Evolutionary conservation across 1,140 invertebrate species (phyloP).

Genomic region (Microplitis mediator): DNA sequence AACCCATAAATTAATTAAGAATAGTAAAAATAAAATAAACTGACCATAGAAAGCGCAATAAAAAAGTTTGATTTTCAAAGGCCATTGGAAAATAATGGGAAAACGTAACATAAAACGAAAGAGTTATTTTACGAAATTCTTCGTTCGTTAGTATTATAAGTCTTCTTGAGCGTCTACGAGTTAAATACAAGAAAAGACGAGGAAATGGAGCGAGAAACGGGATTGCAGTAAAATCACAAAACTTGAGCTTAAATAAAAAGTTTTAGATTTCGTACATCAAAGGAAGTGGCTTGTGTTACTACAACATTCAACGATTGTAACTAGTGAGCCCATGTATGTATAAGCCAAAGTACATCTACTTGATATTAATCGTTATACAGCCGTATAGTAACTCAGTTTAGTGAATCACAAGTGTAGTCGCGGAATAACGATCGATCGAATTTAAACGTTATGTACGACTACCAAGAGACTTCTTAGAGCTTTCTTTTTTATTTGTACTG

Average conservation of each 20-base stretch:
- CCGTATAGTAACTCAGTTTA: background rate
- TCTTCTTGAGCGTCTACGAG: background rate
- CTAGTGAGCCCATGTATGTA: too few species aligned
- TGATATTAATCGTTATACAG: background rate
- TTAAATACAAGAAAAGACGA: too few species aligned
- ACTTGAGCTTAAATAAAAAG: background rate
- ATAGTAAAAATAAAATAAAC: too few species aligned
- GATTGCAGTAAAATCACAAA: background rate
- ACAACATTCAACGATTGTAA: too few species aligned
- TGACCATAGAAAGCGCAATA: too few species aligned
- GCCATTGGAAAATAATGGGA: background rate
- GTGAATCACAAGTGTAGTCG: background rate
- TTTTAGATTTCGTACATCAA: slow-evolving; percentile 1
- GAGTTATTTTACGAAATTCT: background rate
- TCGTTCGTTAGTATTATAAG: background rate
- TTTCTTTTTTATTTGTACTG: too few species aligned
- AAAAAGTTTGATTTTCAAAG: background rate
- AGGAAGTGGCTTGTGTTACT: background rate
- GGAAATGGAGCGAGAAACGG: too few species aligned
- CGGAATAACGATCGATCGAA: slow-evolving; percentile 1
- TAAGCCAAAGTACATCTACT: background rate
- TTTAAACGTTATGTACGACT: too few species aligned
- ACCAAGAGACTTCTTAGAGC: too few species aligned
- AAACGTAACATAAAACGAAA: background rate
- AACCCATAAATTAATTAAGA: too few species aligned